Percentiles rank a stretch among this genome's conserved stretches.
Evolutionary conservation across 2,888 invertebrate genomes (phyloP).

Genomic region (Thymelicus acteon): DNA sequence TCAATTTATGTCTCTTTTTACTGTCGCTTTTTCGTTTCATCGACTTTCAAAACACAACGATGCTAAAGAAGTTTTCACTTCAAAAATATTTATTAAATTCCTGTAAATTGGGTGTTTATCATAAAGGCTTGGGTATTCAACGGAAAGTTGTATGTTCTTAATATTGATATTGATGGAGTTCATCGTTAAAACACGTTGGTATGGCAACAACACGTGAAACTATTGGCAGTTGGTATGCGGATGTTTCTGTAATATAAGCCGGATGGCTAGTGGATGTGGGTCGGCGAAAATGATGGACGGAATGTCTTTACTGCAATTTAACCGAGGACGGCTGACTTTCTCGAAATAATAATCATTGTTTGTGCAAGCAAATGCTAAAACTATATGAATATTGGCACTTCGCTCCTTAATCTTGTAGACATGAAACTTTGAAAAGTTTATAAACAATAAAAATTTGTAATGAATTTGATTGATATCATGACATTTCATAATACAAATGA

Average conservation of each 20-base stretch:
- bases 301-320: slow-evolving; percentile 44
- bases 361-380: background rate
- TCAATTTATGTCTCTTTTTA: no score
- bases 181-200: slow-evolving; percentile 5
- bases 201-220: slow-evolving; percentile 31
- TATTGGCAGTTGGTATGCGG: slow-evolving; percentile 46
- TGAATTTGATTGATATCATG: no score
- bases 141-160: slow-evolving; percentile 15
- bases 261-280: slow-evolving; percentile 46
- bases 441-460: no score
- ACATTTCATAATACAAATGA: no score
- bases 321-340: slow-evolving; percentile 45
- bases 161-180: background rate
- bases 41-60: no score
- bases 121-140: background rate
- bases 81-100: no score
- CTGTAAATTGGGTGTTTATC: background rate
- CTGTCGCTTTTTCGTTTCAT: no score
- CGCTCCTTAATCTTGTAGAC: no score
- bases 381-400: no score
- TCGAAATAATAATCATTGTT: slow-evolving; percentile 17
- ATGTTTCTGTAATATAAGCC: slow-evolving; percentile 49
- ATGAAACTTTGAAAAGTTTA: no score
- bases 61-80: no score
- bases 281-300: slow-evolving; percentile 51